Base-by-base conservation (phyloP, 2,888 invertebrate genomes). In the Drosophila infuscata region DNA sequence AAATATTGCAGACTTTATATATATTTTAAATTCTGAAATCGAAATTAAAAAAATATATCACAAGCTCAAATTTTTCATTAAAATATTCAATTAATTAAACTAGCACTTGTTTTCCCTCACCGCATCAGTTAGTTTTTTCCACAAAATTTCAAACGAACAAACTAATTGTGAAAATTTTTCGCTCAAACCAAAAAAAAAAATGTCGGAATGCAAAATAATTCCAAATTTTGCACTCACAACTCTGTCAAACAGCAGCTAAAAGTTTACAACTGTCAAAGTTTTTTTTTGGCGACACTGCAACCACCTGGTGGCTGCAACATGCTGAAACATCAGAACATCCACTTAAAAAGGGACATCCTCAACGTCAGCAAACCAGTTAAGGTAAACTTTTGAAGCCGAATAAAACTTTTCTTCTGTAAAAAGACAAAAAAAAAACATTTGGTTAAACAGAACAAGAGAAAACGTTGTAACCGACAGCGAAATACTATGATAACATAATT, bases 191-290 rank as follows among this genome's bases (percentile, higher is more conserved):
- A 17, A 49, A 29, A 25, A 29, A 25, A 3, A 17, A 20, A 17
- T 15, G 7, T 7, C 32, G 32, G 17, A 51, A n/a, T 48, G 17
- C 51, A 52, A 52, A 52, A 32, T 52, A 52, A 79, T 59, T 70
- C 62, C 57, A 36, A 9, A 12, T 33, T 56, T n/a, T 48, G 46
- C 58, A 30, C 29, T 33, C 29, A 5, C 25, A 35, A 32, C 41
- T 52, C 53, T 48, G 38, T 30, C 60, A 74, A 80, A 79, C 43
- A 48, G 65, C 56, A 65, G 30, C 54, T 25, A 46, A 70, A 80
- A 62, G 43, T 76, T 81, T 60, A 30, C 29, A 63, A 56, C 77
- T 70, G 71, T 66, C 79, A 78, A 77, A 81, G 81, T 64, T 46
- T 8, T n/a, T n/a, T 53, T 74, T 72, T 62, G 25, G 51, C 12